Conservation (phyloP, 2,888 invertebrate genomes). For the Drosophila rubida region DNA sequence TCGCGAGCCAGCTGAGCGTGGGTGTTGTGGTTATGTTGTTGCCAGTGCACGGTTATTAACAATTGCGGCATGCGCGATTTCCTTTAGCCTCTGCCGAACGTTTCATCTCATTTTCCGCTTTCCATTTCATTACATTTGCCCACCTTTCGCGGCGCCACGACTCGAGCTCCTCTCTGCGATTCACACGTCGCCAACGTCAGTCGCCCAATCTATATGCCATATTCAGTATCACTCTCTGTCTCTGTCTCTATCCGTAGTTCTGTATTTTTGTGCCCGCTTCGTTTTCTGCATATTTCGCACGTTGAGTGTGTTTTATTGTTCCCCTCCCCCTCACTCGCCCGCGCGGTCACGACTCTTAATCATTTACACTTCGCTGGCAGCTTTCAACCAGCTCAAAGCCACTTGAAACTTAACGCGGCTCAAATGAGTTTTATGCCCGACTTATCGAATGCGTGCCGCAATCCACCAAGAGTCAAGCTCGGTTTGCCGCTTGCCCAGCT, state of each 20-base stretch:
- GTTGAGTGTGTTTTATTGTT: conserved; percentile 59
- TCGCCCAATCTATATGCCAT: not conserved
- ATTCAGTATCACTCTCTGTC: no score
- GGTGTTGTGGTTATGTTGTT: not conserved
- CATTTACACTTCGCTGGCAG: conserved; percentile 65
- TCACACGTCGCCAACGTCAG: conserved; percentile 26
- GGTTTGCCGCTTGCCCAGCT: not conserved
- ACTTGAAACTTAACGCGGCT: conserved; percentile 58
- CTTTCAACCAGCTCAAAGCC: conserved; percentile 36
- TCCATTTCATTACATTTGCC: conserved; percentile 67
- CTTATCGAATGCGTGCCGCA: conserved; percentile 29
- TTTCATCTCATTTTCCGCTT: conserved; percentile 51
- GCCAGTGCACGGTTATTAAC: conserved; percentile 62
- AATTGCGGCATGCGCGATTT: conserved; percentile 60
- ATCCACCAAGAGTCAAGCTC: not conserved
- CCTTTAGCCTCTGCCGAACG: conserved; percentile 20
- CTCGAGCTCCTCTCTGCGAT: conserved; percentile 44
- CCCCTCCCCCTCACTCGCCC: not conserved
- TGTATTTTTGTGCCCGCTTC: not conserved
- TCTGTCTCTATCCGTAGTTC: no score
- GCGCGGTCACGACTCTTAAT: conserved; percentile 48
- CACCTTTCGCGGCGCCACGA: conserved; percentile 41
- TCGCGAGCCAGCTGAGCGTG: not conserved
- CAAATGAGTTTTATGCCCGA: conserved; percentile 63
- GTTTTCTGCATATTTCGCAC: conserved; percentile 27